phyloP scores from a whole-genome alignment of 2,797 vertebrate genomes.

The Typhlichthys eigenmanni region DNA sequence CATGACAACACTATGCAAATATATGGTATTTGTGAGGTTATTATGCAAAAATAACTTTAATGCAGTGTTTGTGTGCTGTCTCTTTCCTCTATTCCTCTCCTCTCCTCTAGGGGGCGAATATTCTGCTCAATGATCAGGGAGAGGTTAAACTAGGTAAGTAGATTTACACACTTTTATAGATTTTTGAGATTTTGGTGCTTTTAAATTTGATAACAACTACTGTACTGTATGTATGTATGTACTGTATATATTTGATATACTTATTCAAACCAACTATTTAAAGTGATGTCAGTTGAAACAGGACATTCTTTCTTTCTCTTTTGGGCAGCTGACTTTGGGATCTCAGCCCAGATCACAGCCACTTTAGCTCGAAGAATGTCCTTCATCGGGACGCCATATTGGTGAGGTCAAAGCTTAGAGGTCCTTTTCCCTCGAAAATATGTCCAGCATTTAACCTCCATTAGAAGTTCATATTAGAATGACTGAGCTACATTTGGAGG shows the following conservation, averaged over 20 bases:
- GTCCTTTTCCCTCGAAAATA: neutral
- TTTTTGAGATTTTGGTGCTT: too few species aligned
- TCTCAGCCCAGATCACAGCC: conserved; percentile 90
- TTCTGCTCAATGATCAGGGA: conserved; percentile 88
- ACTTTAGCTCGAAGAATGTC: conserved; percentile 89
- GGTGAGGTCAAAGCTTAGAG: conserved; percentile 71
- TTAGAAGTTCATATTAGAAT: too few species aligned
- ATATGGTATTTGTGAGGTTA: too few species aligned
- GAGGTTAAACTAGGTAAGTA: conserved; percentile 86
- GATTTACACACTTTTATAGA: neutral
- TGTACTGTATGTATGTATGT: too few species aligned
- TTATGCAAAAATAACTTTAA: too few species aligned
- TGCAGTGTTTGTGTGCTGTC: neutral
- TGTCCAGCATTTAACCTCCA: too few species aligned
- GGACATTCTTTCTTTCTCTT: neutral
- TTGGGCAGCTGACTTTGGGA: conserved; percentile 87
- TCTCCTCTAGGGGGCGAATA: conserved; percentile 86
- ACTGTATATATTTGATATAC: too few species aligned
- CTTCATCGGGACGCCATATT: conserved; percentile 93
- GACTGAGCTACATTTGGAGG: too few species aligned
- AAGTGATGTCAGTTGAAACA: neutral
- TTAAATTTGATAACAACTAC: too few species aligned
- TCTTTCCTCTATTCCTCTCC: conserved; percentile 7
- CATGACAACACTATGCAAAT: too few species aligned
- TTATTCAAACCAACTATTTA: neutral